Percentiles rank a stretch among this genome's conserved stretches.
phyloP scores from a whole-genome alignment of 2,113 vertebrate genomes.

The Pseudorectes ferrugineus region DNA sequence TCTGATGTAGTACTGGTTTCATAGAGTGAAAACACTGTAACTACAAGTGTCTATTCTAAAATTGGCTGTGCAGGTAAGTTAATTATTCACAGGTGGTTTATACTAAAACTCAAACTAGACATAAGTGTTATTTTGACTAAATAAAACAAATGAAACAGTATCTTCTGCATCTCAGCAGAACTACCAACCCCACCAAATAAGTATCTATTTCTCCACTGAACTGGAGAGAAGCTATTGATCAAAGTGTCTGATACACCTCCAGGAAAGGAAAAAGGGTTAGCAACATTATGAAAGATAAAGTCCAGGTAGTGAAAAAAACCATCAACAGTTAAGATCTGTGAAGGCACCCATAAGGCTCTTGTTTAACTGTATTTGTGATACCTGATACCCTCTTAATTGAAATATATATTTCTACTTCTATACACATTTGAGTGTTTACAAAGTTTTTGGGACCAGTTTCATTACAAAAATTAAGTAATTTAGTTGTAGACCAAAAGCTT shows the following conservation, averaged over 20 bases:
- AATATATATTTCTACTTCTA: not conserved
- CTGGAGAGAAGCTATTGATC: not conserved
- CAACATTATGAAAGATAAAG: not conserved
- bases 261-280: not conserved
- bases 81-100: not conserved
- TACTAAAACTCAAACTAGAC: not conserved
- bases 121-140: slow-evolving; percentile 11
- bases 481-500: not conserved
- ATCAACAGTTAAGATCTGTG: not conserved
- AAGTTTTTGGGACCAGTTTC: not conserved
- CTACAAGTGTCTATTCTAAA: not conserved
- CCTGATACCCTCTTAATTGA: not conserved
- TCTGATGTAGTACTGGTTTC: not conserved
- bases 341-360: not conserved
- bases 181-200: not conserved
- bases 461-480: not conserved
- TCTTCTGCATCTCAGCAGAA: not conserved
- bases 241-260: not conserved
- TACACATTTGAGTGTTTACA: not conserved
- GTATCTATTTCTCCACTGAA: not conserved
- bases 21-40: not conserved
- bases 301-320: not conserved
- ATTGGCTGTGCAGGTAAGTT: not conserved
- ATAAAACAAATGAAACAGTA: not conserved
- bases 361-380: not conserved